Base-by-base conservation (phyloP, 2,797 vertebrate genomes). In the Diglossa cyanea region DNA sequence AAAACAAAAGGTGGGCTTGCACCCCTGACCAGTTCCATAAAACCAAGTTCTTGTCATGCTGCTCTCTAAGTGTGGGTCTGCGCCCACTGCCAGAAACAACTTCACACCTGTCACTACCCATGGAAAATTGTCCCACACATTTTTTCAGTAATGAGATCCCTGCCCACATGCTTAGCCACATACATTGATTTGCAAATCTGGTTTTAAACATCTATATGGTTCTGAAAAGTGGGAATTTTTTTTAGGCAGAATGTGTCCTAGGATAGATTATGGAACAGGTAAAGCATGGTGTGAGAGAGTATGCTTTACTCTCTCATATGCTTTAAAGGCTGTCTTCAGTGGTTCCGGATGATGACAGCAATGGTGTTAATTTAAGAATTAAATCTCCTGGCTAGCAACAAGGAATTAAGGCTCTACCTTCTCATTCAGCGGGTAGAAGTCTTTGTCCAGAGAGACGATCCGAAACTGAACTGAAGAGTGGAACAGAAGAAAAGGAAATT, bases 381-480 rank as follows among this genome's bases (percentile, higher is more conserved):
- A 68, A 71, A 30, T 48, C 20, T 77, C 16, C 33, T 55, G 37
- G 44, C 51, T 73, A 88, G 21, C 31, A 72, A 53, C 7, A 68
- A 90, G 54, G 33, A 91, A 82, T 85, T 76, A 55, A 58, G 35
- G 16, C 77, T 96, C 94, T 93, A 98, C 98, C 97, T 96, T 88
- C 61, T 98, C 97, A 74, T 96, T 95, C 77, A 95, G 26, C 0
- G 98, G 98, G 71, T 92, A 96, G 62, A 99, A 97, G 30, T 97
- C 94, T 44, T 96, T 95, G 94, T 99, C 97, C 97, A 99, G 53
- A 5, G 98, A 97, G 51, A 98, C 40, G 37, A 99, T 95, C 94
- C 98, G 98, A 95, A 99, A 98, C 30, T 98, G 92, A 72, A 99
- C 99, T 99, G 96, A 78, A 82, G 71, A 53, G 39, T 55, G 86